phyloP scores from a whole-genome alignment of 2,888 invertebrate genomes.

The Melolontha melolontha region DNA sequence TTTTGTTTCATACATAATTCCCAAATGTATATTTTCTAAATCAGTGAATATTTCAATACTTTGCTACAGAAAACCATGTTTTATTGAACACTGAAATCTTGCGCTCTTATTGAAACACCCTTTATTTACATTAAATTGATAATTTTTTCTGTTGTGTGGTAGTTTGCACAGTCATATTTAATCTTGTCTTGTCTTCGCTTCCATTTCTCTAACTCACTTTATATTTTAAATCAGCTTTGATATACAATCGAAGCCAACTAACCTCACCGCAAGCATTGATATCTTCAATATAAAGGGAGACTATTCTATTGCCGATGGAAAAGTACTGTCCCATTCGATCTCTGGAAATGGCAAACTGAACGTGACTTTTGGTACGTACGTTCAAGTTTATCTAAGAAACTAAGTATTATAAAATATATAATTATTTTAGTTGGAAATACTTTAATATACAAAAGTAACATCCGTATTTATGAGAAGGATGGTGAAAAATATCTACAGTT shows the following conservation, averaged over 20 bases:
- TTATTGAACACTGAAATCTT: too few species aligned
- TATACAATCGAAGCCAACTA: not conserved
- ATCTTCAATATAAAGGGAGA: not conserved
- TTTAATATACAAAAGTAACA: conserved; percentile 6
- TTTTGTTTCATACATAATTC: too few species aligned
- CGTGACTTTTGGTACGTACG: conserved; percentile 20
- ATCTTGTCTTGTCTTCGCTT: too few species aligned
- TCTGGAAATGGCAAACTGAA: conserved; percentile 24
- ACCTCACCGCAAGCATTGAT: not conserved
- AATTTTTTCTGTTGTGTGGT: too few species aligned
- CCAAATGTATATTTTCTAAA: too few species aligned
- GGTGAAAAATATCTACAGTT: conserved; percentile 18
- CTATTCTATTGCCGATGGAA: conserved; percentile 11
- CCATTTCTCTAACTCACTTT: too few species aligned
- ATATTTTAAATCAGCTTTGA: too few species aligned
- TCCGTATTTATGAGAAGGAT: conserved; percentile 12
- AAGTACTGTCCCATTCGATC: conserved; percentile 4
- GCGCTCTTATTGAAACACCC: too few species aligned
- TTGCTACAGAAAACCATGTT: too few species aligned
- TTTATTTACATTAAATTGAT: too few species aligned
- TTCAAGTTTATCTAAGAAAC: not conserved
- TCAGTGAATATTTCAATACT: too few species aligned
- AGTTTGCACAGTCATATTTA: too few species aligned
- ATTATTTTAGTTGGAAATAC: conserved; percentile 12
- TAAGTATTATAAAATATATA: not conserved